A percentile compares a stretch with the other conserved stretches of the same genome.
phyloP scores from a whole-genome alignment of 2,888 invertebrate genomes.

The Drosophila peninsularis region DNA sequence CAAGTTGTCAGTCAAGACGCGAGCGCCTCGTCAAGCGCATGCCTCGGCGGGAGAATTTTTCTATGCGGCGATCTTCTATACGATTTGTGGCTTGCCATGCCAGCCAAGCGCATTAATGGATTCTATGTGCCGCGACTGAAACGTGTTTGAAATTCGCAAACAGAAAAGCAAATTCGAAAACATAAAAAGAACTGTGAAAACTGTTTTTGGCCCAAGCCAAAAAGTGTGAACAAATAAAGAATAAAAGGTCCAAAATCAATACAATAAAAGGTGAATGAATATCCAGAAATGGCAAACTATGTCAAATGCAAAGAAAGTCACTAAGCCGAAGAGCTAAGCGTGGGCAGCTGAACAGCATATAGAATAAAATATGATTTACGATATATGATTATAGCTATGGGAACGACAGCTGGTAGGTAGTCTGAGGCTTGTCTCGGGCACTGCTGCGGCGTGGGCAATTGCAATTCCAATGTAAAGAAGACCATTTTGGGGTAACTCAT shows the following conservation, averaged over 20 bases:
- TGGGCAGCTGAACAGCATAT: constrained; percentile 2
- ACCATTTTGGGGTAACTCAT: constrained; percentile 61
- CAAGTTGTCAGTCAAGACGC: constrained; percentile 51
- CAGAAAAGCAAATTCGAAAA: constrained; percentile 4
- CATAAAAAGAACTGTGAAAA: constrained; percentile 39
- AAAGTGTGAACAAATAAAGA: constrained; percentile 38
- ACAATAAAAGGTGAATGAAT: constrained; percentile 69
- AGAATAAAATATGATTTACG: constrained; percentile 6
- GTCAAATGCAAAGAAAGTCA: constrained; percentile 67
- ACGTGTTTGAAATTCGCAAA: constrained; percentile 70
- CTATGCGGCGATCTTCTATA: neutral
- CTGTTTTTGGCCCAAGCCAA: neutral
- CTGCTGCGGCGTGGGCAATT: constrained; percentile 46
- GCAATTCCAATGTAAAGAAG: constrained; percentile 63
- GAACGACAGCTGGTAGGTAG: constrained; percentile 30
- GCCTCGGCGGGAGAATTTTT: constrained; percentile 32
- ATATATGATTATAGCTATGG: constrained; percentile 7
- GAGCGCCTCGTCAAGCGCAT: constrained; percentile 60
- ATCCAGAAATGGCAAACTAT: constrained; percentile 56
- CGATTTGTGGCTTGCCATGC: constrained; percentile 39
- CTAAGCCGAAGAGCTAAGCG: constrained; percentile 6
- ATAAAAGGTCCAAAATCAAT: constrained; percentile 28
- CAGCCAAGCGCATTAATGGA: constrained; percentile 39
- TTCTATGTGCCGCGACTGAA: constrained; percentile 61
- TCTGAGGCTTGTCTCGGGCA: constrained; percentile 46